Percentiles rank a stretch among this genome's conserved stretches.
phyloP scores from a whole-genome alignment of 2,797 vertebrate species.

The Sebastes goodei region DNA sequence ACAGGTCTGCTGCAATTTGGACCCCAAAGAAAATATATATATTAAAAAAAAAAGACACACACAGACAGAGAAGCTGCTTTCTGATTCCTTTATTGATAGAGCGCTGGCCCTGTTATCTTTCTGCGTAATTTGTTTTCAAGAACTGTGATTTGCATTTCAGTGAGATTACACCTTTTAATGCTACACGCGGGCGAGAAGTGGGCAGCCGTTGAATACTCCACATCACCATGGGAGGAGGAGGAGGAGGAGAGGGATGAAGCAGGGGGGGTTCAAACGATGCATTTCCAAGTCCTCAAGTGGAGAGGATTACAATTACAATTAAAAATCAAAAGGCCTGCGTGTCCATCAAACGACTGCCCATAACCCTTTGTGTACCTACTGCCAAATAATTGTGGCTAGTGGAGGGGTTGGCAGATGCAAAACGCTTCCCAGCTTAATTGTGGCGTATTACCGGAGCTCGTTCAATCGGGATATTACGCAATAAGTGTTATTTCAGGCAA shows the following conservation, averaged over 20 bases:
- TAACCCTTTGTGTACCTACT: conserved; percentile 81
- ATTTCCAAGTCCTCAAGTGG: conserved; percentile 88
- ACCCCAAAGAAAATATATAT: conserved; percentile 75
- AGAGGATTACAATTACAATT: conserved; percentile 93
- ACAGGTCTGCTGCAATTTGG: conserved; percentile 86
- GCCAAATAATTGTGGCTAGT: conserved; percentile 74
- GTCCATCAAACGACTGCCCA: conserved; percentile 84
- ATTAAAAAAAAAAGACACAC: conserved; percentile 27
- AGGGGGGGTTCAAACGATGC: conserved; percentile 86
- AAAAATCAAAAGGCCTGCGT: conserved; percentile 89
- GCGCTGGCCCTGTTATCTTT: conserved; percentile 86
- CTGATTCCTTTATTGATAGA: conserved; percentile 83
- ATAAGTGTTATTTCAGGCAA: conserved; percentile 85
- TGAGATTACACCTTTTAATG: conserved; percentile 94
- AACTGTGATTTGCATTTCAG: conserved; percentile 96
- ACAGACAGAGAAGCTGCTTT: conserved; percentile 32
- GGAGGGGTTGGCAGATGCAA: conserved; percentile 75
- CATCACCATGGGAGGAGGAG: conserved; percentile 53
- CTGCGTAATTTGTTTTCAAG: conserved; percentile 92
- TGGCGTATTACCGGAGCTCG: conserved; percentile 70
- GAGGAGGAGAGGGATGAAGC: conserved; percentile 11
- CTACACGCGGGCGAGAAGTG: conserved; percentile 85
- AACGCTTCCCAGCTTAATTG: conserved; percentile 74
- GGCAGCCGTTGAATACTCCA: conserved; percentile 79
- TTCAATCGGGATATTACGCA: conserved; percentile 81